These are phyloP conservation scores for Chiridota heheva DNA, from an alignment of 35 echinoderm and acorn worm species.

Conservation along the genomic window DNA sequence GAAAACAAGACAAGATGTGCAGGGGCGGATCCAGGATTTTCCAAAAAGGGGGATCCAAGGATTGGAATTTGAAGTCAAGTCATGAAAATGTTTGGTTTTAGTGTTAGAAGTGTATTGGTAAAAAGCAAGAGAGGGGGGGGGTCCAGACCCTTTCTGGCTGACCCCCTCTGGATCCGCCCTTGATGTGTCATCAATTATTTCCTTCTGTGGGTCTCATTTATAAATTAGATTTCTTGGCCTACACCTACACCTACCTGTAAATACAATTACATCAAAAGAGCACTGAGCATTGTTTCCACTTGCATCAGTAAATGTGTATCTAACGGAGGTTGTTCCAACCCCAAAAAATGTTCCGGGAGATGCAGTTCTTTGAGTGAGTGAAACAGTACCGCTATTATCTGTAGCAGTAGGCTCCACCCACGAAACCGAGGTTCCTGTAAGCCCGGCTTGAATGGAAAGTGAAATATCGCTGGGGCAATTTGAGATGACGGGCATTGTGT, in stretches of 20 bases:
- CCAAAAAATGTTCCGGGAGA: constrained; percentile 3
- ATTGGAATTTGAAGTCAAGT: neutral
- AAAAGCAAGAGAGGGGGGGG: neutral
- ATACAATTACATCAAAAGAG: neutral
- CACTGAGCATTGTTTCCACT: neutral
- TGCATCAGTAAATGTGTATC: constrained; percentile 34
- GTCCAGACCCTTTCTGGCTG: neutral
- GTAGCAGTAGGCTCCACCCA: constrained; percentile 19
- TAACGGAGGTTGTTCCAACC: constrained; percentile 6
- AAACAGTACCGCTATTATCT: neutral
- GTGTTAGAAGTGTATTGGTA: no score
- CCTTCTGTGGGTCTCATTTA: neutral
- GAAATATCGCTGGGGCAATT: neutral
- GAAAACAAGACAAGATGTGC: neutral
- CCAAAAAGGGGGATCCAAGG: no score
- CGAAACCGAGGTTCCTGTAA: neutral
- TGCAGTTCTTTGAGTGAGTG: neutral
- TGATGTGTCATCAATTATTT: neutral
- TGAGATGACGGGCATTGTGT: neutral
- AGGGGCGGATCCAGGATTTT: no score
- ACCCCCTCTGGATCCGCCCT: neutral
- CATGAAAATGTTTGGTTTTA: no score
- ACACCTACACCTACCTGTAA: neutral
- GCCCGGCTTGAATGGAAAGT: neutral
- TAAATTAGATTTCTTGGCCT: no score